A percentile compares a stretch with the other conserved stretches of the same genome.
These are phyloP conservation scores for Oncorhynchus gorbuscha DNA, from an alignment of 2,113 vertebrate species.

Conservation along the genomic window DNA sequence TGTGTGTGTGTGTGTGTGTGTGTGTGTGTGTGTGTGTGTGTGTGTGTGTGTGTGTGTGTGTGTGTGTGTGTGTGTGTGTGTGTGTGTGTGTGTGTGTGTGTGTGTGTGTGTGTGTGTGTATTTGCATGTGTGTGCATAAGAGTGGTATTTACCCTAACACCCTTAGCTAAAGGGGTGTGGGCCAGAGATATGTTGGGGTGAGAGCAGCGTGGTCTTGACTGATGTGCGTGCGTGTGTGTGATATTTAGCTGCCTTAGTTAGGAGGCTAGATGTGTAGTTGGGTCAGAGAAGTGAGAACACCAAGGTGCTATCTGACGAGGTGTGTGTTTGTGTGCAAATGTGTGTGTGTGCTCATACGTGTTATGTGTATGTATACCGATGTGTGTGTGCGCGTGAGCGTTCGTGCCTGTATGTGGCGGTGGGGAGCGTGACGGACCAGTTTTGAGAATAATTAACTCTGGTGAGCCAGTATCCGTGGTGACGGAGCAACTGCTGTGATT, in stretches of 20 bases:
- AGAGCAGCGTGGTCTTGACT: too few species aligned
- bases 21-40: not conserved
- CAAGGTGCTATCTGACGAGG: slow-evolving; percentile 4
- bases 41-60: not conserved
- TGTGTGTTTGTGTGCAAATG: too few species aligned
- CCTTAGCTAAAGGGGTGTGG: too few species aligned
- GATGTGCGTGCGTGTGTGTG: too few species aligned
- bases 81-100: not conserved
- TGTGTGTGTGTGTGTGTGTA: not conserved
- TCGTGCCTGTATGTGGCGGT: not conserved
- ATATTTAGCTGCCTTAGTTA: slow-evolving; percentile 21
- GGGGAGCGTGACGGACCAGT: slow-evolving; percentile 40
- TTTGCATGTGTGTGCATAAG: too few species aligned
- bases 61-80: not conserved
- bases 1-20: too few species aligned
- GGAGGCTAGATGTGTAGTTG: slow-evolving; percentile 19
- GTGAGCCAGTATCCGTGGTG: slow-evolving; percentile 54
- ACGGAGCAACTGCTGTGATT: slow-evolving; percentile 50
- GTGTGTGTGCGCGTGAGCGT: slow-evolving; percentile 19
- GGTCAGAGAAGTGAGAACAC: slow-evolving; percentile 18
- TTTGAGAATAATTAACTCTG: slow-evolving; percentile 64
- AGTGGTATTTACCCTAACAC: too few species aligned
- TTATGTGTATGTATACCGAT: not conserved
- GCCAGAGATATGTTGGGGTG: too few species aligned
- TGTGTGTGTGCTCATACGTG: not conserved